These are phyloP conservation scores for Standfussiana lucernea DNA, from an alignment of 2,888 invertebrate genomes.

Conservation along the genomic window DNA sequence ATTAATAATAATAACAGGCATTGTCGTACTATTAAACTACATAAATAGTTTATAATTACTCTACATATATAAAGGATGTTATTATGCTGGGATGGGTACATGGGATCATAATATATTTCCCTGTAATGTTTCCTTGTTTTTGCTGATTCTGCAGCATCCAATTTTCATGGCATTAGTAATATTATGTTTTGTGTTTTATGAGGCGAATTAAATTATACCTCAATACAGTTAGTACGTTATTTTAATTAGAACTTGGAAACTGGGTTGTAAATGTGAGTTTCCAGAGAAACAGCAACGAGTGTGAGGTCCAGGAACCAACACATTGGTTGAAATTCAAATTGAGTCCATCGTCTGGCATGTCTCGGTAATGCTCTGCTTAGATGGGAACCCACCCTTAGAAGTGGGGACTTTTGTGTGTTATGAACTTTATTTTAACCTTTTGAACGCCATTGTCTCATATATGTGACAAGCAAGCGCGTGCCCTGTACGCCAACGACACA, in stretches of 20 bases:
- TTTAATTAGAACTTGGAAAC: neutral
- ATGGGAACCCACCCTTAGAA: too few relatives aligned
- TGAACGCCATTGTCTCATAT: too few relatives aligned
- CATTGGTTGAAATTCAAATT: too few relatives aligned
- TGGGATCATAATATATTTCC: conserved; percentile 36
- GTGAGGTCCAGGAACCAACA: neutral
- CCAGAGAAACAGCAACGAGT: neutral
- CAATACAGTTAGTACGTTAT: neutral
- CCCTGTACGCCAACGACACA: too few relatives aligned
- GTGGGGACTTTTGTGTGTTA: too few relatives aligned
- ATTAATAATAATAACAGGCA: conserved; percentile 5
- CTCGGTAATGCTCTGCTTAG: too few relatives aligned
- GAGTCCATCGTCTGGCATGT: too few relatives aligned
- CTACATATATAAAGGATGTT: conserved; percentile 25
- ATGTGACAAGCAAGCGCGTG: too few relatives aligned
- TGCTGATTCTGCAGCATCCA: conserved; percentile 23
- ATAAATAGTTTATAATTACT: conserved; percentile 32
- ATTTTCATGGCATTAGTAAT: conserved; percentile 3
- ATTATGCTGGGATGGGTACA: conserved; percentile 24
- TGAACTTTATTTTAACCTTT: too few relatives aligned
- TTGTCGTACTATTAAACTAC: neutral
- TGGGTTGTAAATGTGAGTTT: neutral
- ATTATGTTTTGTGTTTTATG: conserved; percentile 10
- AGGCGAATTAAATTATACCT: neutral
- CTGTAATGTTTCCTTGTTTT: conserved; percentile 53